Evolutionary conservation across 2,113 vertebrate genomes (phyloP).

Genomic region (Leptobrachium ailaonicum): DNA sequence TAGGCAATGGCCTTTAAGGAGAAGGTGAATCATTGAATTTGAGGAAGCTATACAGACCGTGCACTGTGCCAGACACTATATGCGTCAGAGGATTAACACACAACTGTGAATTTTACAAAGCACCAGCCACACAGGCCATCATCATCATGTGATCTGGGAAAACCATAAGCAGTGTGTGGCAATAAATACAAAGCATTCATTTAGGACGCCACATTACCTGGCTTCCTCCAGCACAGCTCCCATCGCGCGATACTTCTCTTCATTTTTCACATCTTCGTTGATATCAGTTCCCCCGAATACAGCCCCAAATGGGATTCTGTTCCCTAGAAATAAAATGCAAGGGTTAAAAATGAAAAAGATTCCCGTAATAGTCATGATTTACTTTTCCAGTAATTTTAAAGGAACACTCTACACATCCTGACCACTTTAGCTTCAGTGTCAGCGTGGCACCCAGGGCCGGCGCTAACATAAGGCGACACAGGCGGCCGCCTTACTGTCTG

Average conservation of each 20-base stretch:
- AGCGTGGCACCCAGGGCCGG: too few species aligned
- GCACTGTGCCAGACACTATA: neutral
- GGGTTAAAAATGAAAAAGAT: too few species aligned
- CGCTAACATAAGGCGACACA: too few species aligned
- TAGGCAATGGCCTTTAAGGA: neutral
- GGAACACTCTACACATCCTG: too few species aligned
- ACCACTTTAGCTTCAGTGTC: too few species aligned
- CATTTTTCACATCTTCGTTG: slow-evolving; percentile 86
- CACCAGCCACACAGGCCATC: neutral
- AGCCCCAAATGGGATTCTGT: slow-evolving; percentile 81
- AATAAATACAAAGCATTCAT: neutral
- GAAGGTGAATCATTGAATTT: neutral
- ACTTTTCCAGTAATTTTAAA: too few species aligned
- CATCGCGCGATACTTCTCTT: slow-evolving; percentile 81
- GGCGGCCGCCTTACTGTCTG: too few species aligned
- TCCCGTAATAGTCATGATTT: too few species aligned
- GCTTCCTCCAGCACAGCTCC: slow-evolving; percentile 81
- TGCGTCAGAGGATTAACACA: neutral
- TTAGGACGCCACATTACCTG: slow-evolving; percentile 70
- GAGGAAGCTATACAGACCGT: neutral
- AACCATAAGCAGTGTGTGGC: neutral
- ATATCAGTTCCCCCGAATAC: slow-evolving; percentile 95
- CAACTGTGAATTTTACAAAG: neutral
- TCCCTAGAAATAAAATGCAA: slow-evolving; percentile 65
- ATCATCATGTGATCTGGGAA: neutral